Conservation (phyloP, 2,797 vertebrate species). For the Pelobates cultripes region DNA sequence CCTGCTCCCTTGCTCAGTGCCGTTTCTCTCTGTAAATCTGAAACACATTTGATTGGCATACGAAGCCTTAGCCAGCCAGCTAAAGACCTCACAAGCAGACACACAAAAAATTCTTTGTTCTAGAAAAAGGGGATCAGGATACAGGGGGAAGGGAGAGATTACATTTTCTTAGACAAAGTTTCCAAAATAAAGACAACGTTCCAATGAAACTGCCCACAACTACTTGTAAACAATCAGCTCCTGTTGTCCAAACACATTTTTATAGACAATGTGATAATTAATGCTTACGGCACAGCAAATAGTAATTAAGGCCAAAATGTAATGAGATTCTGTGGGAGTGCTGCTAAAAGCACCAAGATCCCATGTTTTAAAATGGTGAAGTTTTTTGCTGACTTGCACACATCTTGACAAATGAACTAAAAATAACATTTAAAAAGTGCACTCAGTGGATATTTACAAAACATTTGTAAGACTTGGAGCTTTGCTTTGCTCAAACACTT, state of each 20-base stretch:
- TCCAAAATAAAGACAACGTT: constrained; percentile 56
- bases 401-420: no score
- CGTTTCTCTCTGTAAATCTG: constrained; percentile 56
- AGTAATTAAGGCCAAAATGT: constrained; percentile 33
- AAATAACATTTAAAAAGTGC: no score
- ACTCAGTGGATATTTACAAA: no score
- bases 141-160: constrained; percentile 55
- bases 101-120: constrained; percentile 73
- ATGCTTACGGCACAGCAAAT: constrained; percentile 21
- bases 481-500: no score
- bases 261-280: constrained; percentile 41
- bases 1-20: constrained; percentile 34
- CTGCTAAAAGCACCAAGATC: neutral
- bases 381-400: no score
- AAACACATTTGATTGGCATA: constrained; percentile 62
- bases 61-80: constrained; percentile 61
- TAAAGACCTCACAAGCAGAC: constrained; percentile 74
- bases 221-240: neutral
- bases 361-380: no score
- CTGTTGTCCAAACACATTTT: constrained; percentile 17
- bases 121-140: constrained; percentile 47
- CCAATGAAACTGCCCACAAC: constrained; percentile 28
- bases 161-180: constrained; percentile 17
- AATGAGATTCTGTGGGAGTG: constrained; percentile 24
- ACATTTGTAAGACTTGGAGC: no score